Evolutionary conservation across 2,113 vertebrate species (phyloP), one percentile per base, ranked within the genome.

Genomic region (Candoia aspera): DNA sequence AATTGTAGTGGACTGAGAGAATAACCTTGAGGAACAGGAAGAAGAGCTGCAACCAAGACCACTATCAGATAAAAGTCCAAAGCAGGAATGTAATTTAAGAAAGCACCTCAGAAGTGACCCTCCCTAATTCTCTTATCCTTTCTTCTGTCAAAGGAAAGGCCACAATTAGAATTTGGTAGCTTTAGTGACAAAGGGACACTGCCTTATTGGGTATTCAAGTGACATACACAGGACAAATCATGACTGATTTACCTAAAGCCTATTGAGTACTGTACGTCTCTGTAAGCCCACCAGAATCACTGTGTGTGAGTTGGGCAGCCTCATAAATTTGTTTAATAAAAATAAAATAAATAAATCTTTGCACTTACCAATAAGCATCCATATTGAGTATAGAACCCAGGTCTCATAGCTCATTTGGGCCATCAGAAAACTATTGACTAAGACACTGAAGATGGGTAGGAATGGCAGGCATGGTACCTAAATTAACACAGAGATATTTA

Each of bases 401-500:
- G 98, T 97, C 0, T 96, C 97, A 0, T 0, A 3, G 0, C 97
- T 95, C 87, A 99, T 96, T 95, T 95, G 97, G 19, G 97, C 97
- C 98, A 98, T 96, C 92, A 99, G 96, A 95, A 97, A 98, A 0
- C 98, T 83, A 84, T 98, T 99, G 95, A 98, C 94, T 57, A 97
- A 95, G 73, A 98, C 95, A 90, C 98, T 98, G 88, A 98, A 57
- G 55, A 98, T 58, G 0, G 98, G 98, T 92, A 98, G 95, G 60
- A 97, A 95, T 49, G 98, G 98, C 49, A 98, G 91, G 23, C 98
- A 98, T 2, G 98, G 98, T 73, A 98, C 98, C 98, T 99, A 91
- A 33, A 87, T 60, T 46, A 91, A 33, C 57, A 94, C 11, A 53
- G 11, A n/a, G 9, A 57, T 88, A 17, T 12, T 33, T 42, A 46